A percentile compares a stretch with the other conserved stretches of the same genome.
These are phyloP conservation scores for Drosophila atripex DNA, from an alignment of 2,888 invertebrate species.

Conservation along the genomic window DNA sequence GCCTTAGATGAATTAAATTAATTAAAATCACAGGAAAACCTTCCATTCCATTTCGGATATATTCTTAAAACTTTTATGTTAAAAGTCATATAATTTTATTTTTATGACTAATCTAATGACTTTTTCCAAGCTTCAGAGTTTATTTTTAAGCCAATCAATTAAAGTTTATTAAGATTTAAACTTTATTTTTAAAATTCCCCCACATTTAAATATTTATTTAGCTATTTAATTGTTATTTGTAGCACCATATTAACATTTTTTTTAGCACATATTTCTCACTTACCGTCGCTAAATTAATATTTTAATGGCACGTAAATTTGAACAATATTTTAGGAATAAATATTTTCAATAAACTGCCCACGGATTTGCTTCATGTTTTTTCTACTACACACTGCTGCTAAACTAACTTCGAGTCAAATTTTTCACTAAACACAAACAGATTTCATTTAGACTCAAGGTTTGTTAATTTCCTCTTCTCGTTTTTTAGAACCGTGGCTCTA, in stretches of 20 bases:
- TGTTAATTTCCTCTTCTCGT: background rate
- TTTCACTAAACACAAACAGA: slow-evolving; percentile 6
- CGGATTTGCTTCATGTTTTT: slow-evolving; percentile 35
- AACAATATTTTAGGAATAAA: background rate
- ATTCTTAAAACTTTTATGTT: no score
- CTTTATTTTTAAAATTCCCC: no score
- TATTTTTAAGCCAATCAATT: no score
- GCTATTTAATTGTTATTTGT: background rate
- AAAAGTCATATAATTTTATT: no score
- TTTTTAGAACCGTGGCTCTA: slow-evolving; percentile 1
- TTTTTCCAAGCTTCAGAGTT: no score
- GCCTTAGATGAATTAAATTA: background rate
- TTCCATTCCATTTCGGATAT: background rate
- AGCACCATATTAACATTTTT: no score
- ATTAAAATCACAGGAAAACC: background rate
- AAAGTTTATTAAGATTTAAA: no score
- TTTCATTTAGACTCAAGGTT: slow-evolving; percentile 1
- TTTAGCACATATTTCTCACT: background rate
- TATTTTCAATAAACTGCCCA: background rate
- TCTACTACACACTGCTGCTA: background rate
- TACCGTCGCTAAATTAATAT: background rate
- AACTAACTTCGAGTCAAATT: slow-evolving; percentile 1
- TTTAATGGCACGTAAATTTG: background rate
- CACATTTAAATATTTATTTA: no score
- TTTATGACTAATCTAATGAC: no score